Conservation (phyloP, 2,888 invertebrate species). For the Pammene fasciana region DNA sequence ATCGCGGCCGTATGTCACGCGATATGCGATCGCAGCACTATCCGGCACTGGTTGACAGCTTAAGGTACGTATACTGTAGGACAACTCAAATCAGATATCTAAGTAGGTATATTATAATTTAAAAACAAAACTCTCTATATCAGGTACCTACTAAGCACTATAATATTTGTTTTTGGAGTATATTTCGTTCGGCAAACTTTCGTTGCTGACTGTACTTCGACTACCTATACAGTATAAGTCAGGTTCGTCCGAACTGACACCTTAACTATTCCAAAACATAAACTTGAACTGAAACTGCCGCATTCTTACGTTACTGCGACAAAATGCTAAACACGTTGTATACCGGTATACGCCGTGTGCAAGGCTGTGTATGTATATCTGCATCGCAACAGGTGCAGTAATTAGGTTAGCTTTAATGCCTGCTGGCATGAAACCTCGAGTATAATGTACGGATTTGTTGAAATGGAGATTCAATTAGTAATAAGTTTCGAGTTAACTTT, state of each 20-base stretch:
- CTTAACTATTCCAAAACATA: neutral
- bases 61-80: neutral
- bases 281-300: slow-evolving; percentile 6
- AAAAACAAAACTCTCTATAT: too few species aligned
- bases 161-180: too few species aligned
- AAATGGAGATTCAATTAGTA: neutral
- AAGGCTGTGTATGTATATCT: slow-evolving; percentile 9
- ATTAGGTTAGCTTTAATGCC: slow-evolving; percentile 36
- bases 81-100: too few species aligned
- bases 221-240: neutral
- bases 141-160: too few species aligned
- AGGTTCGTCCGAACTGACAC: neutral
- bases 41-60: slow-evolving; percentile 18
- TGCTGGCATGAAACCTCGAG: slow-evolving; percentile 23
- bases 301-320: slow-evolving; percentile 17
- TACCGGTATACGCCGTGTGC: neutral
- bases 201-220: too few species aligned
- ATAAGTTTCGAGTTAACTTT: too few species aligned
- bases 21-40: slow-evolving; percentile 62
- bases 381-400: slow-evolving; percentile 34
- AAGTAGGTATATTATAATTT: too few species aligned
- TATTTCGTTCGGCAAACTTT: too few species aligned
- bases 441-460: neutral
- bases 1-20: slow-evolving; percentile 69
- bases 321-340: neutral